Evolutionary conservation across 1,140 invertebrate species (phyloP).

Genomic region (Drosophila bocki): DNA sequence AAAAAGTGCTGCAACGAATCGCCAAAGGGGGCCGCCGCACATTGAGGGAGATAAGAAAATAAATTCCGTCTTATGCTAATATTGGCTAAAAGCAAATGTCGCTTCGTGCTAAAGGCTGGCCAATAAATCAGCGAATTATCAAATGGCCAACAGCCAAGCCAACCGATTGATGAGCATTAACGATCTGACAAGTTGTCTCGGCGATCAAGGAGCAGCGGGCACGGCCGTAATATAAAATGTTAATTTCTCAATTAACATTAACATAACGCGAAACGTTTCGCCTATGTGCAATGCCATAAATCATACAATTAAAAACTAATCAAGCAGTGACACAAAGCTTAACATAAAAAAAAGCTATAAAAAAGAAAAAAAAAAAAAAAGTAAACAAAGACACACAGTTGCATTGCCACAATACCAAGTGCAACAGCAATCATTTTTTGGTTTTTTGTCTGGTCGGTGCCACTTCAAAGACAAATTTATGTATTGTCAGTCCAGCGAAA

Average conservation of each 20-base stretch:
- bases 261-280: slow-evolving; percentile 61
- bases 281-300: slow-evolving; percentile 79
- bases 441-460: slow-evolving; percentile 51
- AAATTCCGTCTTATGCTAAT: slow-evolving; percentile 75
- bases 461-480: slow-evolving; percentile 82
- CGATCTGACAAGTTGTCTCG: slow-evolving; percentile 52
- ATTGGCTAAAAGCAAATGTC: slow-evolving; percentile 81
- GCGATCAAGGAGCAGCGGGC: slow-evolving; percentile 20
- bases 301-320: slow-evolving; percentile 83
- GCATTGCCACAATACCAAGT: slow-evolving; percentile 48
- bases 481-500: slow-evolving; percentile 71
- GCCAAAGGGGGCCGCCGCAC: slow-evolving; percentile 36
- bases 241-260: slow-evolving; percentile 82
- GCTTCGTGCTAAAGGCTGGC: slow-evolving; percentile 68
- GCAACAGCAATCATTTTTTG: slow-evolving; percentile 42
- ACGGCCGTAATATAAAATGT: slow-evolving; percentile 56
- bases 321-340: slow-evolving; percentile 78
- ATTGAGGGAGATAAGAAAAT: slow-evolving; percentile 38
- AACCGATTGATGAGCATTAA: slow-evolving; percentile 74
- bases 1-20: slow-evolving; percentile 52
- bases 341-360: slow-evolving; percentile 46
- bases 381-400: slow-evolving; percentile 31
- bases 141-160: slow-evolving; percentile 58
- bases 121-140: slow-evolving; percentile 78
- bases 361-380: slow-evolving; percentile 44